Evolutionary conservation across 2,888 invertebrate genomes (phyloP), one percentile per base, ranked within the genome.

Genomic region (Herminia tarsipennalis): DNA sequence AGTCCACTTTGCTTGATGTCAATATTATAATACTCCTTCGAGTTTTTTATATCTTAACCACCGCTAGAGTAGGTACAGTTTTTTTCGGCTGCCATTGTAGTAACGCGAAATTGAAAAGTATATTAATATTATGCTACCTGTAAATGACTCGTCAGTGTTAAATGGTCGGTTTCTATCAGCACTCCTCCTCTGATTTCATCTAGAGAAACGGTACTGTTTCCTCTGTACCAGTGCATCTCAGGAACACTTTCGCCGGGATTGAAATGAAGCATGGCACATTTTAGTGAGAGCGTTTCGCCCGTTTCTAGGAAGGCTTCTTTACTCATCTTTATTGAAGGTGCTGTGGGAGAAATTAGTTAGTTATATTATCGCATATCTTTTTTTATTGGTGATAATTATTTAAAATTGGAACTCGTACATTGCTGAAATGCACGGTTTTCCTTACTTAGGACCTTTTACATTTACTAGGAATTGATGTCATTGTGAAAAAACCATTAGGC

Each of bases 121-220:
- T 16, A 18, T 22, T n/a, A 14, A n/a, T n/a, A n/a, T n/a, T n/a
- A n/a, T n/a, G n/a, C n/a, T 71, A 89, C 90, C 83, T 90, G 90
- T 34, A 90, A 81, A 59, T 90, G 88, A 54, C 84, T 88, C 0
- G 86, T 86, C 18, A 89, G 65, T 2, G 83, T 85, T 42, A 88
- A 56, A 32, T 84, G 86, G 56, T 90, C 89, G 1, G 90, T 89
- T 52, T 90, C 90, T 4, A 90, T 78, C 1, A 87, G 71, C 8
- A 90, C 88, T 34, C 93, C 93, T 47, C 94, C 88, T 38, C 90
- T 66, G 4, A 81, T 47, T 56, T 89, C 89, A 24, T 91, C 90
- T 18, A 90, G 56, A 0, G 86, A 78, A 1, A 72, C 63, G 1
- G 76, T 77, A 22, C 55, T 76, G 45, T 86, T 83, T 0, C 87